Percentiles rank a stretch among this genome's conserved stretches.
These are phyloP conservation scores for Cassiopea xamachana DNA, from an alignment of 30 jellyfish, hydroid and myxozoan species.

Conservation along the genomic window DNA sequence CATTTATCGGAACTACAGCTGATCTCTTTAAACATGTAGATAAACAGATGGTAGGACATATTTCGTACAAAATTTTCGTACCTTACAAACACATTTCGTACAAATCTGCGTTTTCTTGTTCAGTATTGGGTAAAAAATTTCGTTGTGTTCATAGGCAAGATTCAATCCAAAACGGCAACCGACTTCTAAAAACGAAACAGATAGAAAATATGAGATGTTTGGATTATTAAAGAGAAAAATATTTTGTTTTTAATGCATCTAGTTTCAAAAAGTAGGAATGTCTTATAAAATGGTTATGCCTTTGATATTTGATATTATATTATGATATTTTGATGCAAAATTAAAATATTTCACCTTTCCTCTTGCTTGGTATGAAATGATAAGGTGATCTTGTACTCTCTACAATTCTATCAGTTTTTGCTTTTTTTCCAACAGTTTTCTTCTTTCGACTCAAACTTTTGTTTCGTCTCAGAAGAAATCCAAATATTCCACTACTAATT, in stretches of 20 bases:
- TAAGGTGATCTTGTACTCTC: constrained; percentile 6
- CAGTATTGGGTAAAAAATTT: constrained; percentile 70
- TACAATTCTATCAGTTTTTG: background rate
- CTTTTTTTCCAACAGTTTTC: background rate
- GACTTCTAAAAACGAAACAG: background rate
- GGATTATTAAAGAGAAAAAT: no score
- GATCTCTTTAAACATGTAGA: no score
- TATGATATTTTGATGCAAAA: no score
- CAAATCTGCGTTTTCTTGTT: constrained; percentile 66
- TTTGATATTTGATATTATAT: no score
- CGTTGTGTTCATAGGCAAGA: constrained; percentile 46
- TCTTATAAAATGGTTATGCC: no score
- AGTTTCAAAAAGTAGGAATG: no score
- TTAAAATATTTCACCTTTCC: background rate
- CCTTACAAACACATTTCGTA: constrained; percentile 84
- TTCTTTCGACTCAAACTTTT: background rate
- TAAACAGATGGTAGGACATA: background rate
- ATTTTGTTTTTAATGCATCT: no score
- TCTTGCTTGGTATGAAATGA: background rate
- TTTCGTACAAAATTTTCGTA: background rate
- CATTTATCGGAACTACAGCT: no score
- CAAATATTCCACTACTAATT: constrained; percentile 43
- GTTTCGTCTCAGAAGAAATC: constrained; percentile 34
- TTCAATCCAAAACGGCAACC: constrained; percentile 69
- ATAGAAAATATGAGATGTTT: no score